Percentiles rank a stretch among this genome's conserved stretches.
Conservation (phyloP, 2,888 invertebrate genomes). For the Empis stercorea region DNA sequence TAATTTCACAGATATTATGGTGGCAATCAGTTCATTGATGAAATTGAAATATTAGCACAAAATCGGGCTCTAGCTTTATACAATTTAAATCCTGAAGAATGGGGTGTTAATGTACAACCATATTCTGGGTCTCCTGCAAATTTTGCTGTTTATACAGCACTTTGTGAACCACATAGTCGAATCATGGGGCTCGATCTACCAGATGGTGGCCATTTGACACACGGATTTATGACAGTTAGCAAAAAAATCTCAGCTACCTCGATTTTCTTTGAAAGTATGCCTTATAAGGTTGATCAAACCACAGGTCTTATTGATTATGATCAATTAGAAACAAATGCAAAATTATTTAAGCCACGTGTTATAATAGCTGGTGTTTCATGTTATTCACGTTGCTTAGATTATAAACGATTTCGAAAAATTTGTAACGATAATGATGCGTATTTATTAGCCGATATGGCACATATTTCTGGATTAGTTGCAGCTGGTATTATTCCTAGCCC, state of each 20-base stretch:
- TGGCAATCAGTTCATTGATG: conserved; percentile 90
- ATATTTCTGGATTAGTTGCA: conserved; percentile 84
- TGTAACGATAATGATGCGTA: conserved; percentile 74
- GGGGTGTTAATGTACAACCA: conserved; percentile 98
- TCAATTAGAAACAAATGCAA: conserved; percentile 64
- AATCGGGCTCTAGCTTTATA: conserved; percentile 75
- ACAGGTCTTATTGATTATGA: conserved; percentile 92
- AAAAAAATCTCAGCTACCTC: conserved; percentile 95
- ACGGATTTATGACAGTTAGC: conserved; percentile 77
- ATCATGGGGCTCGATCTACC: conserved; percentile 96
- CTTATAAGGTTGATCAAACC: conserved; percentile 76
- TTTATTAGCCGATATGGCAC: conserved; percentile 92
- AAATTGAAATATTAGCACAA: conserved; percentile 82
- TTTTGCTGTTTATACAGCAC: conserved; percentile 87
- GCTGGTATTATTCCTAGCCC: conserved; percentile 81
- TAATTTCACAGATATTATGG: conserved; percentile 74
- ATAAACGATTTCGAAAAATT: conserved; percentile 73
- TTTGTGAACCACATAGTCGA: conserved; percentile 82
- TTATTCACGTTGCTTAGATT: conserved; percentile 86
- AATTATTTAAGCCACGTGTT: conserved; percentile 77
- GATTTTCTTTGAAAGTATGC: conserved; percentile 96
- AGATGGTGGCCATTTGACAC: conserved; percentile 93
- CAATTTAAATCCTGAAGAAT: conserved; percentile 65
- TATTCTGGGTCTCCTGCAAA: conserved; percentile 93
- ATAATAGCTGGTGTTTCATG: conserved; percentile 93